Conservation (phyloP, 2,797 vertebrate genomes). For the Babyrousa celebensis region DNA sequence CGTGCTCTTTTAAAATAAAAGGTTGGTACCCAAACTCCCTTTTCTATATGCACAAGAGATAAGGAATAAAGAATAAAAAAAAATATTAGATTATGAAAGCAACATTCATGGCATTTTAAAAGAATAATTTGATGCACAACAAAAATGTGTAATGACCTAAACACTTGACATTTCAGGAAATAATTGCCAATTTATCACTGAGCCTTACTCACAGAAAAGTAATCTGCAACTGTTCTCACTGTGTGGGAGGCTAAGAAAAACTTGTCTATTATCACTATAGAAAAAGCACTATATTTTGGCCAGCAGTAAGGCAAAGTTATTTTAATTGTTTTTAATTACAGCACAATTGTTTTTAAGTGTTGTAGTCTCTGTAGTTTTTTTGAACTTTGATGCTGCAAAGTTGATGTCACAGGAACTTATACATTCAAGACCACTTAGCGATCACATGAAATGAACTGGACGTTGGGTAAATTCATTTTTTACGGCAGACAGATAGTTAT, state of each 20-base stretch:
- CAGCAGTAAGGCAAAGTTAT: background rate
- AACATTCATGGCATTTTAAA: constrained; percentile 53
- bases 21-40: rapidly evolving
- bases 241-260: background rate
- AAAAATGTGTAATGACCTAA: constrained; percentile 35
- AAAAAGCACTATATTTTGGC: background rate
- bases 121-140: constrained; percentile 38
- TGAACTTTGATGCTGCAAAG: background rate
- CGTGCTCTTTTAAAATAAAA: rapidly evolving
- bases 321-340: background rate
- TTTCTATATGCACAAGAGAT: background rate
- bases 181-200: constrained; percentile 50
- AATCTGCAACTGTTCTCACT: background rate
- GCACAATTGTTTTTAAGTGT: background rate
- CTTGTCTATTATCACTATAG: background rate
- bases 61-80: background rate
- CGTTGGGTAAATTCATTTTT: background rate
- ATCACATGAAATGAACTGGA: background rate
- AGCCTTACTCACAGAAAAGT: constrained; percentile 18
- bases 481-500: background rate
- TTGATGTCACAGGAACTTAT: background rate
- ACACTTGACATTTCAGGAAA: constrained; percentile 61
- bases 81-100: background rate
- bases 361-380: background rate
- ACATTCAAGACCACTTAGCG: background rate